Evolutionary conservation across 2,888 invertebrate genomes (phyloP), one percentile per base, ranked within the genome.

Genomic region (Aethes cnicana): DNA sequence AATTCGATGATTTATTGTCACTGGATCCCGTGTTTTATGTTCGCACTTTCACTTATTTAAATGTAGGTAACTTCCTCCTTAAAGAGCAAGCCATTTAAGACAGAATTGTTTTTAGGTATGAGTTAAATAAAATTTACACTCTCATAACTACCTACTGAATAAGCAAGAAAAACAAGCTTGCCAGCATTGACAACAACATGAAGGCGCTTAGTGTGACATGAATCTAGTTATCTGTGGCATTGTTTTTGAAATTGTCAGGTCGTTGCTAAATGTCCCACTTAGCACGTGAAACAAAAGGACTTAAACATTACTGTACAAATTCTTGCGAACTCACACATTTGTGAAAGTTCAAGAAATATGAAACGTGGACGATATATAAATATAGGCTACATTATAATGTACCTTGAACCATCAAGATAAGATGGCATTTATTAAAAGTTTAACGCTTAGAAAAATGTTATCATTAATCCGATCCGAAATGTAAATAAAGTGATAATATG

Each of bases 181-280:
- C 36, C 47, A 41, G 33, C 39, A 39, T 47, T 52, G 50, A 39
- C 37, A 23, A 30, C 9, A 14, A 46, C 39, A 46, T 26, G 32
- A 41, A 39, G 32, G 20, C 30, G 44, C 33, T n/a, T 43, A 37
- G 37, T 44, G 43, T 44, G 54, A 26, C 43, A 48, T 33, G 43
- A 44, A 54, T 44, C 39, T 49, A 39, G 43, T 54, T 54, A 54
- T 55, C 39, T 33, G 9, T 30, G 41, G 39, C 35, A 53, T 56
- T 56, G 53, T 56, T 25, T 53, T 44, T 33, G 35, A 46, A 53
- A 53, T 53, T 52, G 47, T 46, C 48, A 47, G 43, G 49, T 36
- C 52, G 57, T 56, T 59, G 56, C 55, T 55, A 55, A 56, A 56
- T 53, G 56, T 35, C 56, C 56, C 37, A 54, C 56, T 50, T 50